Percentiles rank a stretch among this genome's conserved stretches.
Evolutionary conservation across 2,888 invertebrate genomes (phyloP).

Genomic region (Acleris literana): DNA sequence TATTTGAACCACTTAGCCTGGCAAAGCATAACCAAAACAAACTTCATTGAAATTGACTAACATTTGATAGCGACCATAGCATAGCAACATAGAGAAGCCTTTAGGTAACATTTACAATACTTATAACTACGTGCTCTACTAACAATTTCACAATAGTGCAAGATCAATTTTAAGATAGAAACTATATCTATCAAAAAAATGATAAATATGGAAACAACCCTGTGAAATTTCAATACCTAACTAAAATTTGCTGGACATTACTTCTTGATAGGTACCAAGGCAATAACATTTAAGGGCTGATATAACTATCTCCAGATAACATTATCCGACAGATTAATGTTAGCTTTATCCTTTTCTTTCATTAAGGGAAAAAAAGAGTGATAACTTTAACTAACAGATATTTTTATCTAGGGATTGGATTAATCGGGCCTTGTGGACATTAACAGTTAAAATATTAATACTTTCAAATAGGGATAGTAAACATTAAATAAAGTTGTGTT

Average conservation of each 20-base stretch:
- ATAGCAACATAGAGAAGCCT: slow-evolving; percentile 26
- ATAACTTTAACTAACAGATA: no score
- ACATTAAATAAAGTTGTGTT: slow-evolving; percentile 31
- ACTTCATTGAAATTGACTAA: slow-evolving; percentile 20
- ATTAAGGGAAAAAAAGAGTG: no score
- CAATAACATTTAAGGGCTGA: slow-evolving; percentile 9
- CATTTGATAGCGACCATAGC: slow-evolving; percentile 6
- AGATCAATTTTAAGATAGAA: slow-evolving; percentile 20
- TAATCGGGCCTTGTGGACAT: slow-evolving; percentile 13
- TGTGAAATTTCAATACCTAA: not conserved
- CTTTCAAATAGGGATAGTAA: slow-evolving; percentile 22
- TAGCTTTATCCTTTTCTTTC: no score
- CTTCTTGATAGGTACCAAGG: not conserved
- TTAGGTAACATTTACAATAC: slow-evolving; percentile 30
- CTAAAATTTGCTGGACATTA: not conserved
- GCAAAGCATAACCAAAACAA: slow-evolving; percentile 18
- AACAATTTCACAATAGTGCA: slow-evolving; percentile 23
- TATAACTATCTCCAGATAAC: no score
- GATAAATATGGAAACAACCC: no score
- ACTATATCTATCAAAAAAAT: not conserved
- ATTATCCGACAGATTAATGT: no score
- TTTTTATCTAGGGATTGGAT: no score
- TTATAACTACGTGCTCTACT: slow-evolving; percentile 32
- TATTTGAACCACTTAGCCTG: slow-evolving; percentile 27
- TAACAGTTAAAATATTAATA: slow-evolving; percentile 32